A percentile compares a stretch with the other conserved stretches of the same genome.
These are phyloP conservation scores for Eutolmus rufibarbis DNA, from an alignment of 2,888 invertebrate species.

Conservation along the genomic window DNA sequence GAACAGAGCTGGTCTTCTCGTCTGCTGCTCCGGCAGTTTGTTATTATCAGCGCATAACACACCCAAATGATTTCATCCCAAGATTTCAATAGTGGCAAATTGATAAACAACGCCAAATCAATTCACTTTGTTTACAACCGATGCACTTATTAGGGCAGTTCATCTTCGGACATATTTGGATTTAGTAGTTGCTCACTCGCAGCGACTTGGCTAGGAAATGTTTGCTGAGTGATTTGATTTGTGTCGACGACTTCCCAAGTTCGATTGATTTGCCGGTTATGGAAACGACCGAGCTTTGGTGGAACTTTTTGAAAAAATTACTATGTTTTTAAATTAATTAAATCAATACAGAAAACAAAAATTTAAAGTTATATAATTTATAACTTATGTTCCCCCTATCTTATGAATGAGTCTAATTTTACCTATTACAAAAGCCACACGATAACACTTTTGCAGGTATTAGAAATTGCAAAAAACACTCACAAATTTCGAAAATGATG, in stretches of 20 bases:
- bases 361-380: too few species aligned
- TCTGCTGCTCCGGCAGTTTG: background rate
- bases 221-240: background rate
- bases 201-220: background rate
- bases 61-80: background rate
- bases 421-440: too few species aligned
- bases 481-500: too few species aligned
- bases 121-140: background rate
- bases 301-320: background rate
- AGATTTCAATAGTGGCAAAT: background rate
- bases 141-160: background rate
- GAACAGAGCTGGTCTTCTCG: background rate
- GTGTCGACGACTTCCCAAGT: background rate
- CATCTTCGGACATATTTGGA: background rate
- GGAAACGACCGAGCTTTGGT: background rate
- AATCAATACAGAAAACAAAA: too few species aligned
- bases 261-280: background rate
- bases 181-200: background rate
- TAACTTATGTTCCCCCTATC: too few species aligned
- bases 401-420: too few species aligned
- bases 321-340: background rate
- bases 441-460: too few species aligned
- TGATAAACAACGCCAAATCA: background rate
- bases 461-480: too few species aligned
- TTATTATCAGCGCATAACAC: background rate